phyloP scores from a whole-genome alignment of 2,888 invertebrate species.

The Dynastes grantii region DNA sequence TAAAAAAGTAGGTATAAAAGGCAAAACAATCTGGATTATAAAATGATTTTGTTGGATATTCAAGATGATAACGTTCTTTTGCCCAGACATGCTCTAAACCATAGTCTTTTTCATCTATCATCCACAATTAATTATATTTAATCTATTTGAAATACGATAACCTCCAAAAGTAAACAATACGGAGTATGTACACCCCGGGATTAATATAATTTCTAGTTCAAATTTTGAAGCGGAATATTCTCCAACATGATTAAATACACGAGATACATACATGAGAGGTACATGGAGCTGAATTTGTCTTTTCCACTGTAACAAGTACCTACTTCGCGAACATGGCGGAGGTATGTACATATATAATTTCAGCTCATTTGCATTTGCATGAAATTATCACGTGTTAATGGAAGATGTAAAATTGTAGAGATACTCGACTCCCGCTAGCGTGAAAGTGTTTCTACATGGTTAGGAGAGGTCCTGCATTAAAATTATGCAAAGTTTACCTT shows the following conservation, averaged over 20 bases:
- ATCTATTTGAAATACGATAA: too few relatives aligned
- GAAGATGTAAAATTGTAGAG: background rate
- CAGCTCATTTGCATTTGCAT: constrained; percentile 5
- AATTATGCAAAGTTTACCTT: background rate
- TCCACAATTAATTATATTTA: too few relatives aligned
- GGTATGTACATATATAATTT: background rate
- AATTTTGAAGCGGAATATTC: constrained; percentile 12
- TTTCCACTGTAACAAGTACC: background rate
- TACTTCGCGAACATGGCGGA: background rate
- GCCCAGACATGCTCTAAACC: too few relatives aligned
- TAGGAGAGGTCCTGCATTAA: background rate
- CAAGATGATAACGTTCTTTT: too few relatives aligned
- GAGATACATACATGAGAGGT: background rate
- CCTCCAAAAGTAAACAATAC: too few relatives aligned
- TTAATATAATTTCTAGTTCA: too few relatives aligned
- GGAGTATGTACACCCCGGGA: too few relatives aligned
- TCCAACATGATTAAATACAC: constrained; percentile 1
- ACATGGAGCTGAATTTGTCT: background rate
- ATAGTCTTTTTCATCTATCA: too few relatives aligned
- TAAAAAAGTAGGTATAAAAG: too few relatives aligned
- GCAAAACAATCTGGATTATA: too few relatives aligned
- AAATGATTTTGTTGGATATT: too few relatives aligned
- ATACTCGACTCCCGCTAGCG: background rate
- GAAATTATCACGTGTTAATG: constrained; percentile 27
- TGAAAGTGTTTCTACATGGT: background rate